A percentile compares a stretch with the other conserved stretches of the same genome.
Evolutionary conservation across 1,140 invertebrate species (phyloP).

Genomic region (Pissodes strobi): DNA sequence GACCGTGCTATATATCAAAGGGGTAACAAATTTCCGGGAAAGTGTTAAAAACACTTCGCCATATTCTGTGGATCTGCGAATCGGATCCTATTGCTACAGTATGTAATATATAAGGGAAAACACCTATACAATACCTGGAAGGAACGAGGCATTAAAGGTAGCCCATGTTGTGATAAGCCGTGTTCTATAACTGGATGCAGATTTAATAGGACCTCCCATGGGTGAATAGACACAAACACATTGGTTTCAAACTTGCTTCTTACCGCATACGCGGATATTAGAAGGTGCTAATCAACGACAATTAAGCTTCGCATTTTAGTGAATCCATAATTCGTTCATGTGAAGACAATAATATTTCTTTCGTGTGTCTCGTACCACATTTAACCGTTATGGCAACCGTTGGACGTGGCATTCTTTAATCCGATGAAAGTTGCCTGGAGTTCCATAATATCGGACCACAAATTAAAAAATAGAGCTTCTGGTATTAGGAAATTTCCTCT

Average conservation of each 20-base stretch:
- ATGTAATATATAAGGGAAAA: no score
- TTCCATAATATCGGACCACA: not conserved
- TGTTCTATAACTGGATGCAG: no score
- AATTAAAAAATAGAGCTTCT: conserved; percentile 2
- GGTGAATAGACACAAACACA: conserved; percentile 1
- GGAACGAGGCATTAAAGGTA: conserved; percentile 1
- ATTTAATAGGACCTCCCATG: no score
- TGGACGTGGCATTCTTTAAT: conserved; percentile 16
- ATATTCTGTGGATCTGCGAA: not conserved
- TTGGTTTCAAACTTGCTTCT: no score
- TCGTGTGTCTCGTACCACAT: conserved; percentile 8
- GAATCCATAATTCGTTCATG: not conserved
- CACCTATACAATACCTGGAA: no score
- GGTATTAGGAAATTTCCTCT: not conserved
- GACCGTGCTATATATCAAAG: not conserved
- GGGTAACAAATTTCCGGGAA: conserved; percentile 1
- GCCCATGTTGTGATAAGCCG: not conserved
- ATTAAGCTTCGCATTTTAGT: conserved; percentile 8
- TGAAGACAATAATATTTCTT: conserved; percentile 3
- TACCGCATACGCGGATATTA: not conserved
- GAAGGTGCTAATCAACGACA: conserved; percentile 9
- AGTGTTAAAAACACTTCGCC: not conserved
- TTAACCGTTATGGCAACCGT: conserved; percentile 2
- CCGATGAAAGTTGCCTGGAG: conserved; percentile 14
- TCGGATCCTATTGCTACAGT: not conserved